Conservation (phyloP, 2,113 vertebrate species). For the Alectura lathami region DNA sequence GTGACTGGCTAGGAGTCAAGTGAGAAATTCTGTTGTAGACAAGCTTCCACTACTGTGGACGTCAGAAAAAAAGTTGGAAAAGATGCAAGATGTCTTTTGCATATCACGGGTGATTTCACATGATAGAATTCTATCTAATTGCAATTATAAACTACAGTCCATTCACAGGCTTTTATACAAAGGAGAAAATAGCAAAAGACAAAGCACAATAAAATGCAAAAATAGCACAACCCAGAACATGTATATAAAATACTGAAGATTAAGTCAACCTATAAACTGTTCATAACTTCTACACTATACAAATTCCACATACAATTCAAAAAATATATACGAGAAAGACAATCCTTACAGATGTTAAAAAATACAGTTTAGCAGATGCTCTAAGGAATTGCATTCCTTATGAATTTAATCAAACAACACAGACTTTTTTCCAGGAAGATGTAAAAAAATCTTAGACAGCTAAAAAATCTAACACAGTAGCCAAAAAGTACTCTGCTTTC, state of each 20-base stretch:
- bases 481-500: not conserved
- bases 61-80: not conserved
- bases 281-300: not conserved
- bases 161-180: not conserved
- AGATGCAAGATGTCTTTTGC: not conserved
- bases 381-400: not conserved
- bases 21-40: not conserved
- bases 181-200: not conserved
- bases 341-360: not conserved
- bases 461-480: not conserved
- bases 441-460: too few species aligned
- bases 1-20: not conserved
- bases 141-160: not conserved
- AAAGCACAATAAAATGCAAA: not conserved
- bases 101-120: not conserved
- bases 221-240: not conserved
- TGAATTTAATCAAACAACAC: not conserved
- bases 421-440: not conserved
- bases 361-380: not conserved
- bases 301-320: not conserved
- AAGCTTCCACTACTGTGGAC: not conserved
- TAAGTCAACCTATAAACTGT: not conserved
- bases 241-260: not conserved
- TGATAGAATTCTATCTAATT: not conserved
- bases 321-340: not conserved